phyloP scores from a whole-genome alignment of 2,888 invertebrate species.

The Meteorus cinctellus region DNA sequence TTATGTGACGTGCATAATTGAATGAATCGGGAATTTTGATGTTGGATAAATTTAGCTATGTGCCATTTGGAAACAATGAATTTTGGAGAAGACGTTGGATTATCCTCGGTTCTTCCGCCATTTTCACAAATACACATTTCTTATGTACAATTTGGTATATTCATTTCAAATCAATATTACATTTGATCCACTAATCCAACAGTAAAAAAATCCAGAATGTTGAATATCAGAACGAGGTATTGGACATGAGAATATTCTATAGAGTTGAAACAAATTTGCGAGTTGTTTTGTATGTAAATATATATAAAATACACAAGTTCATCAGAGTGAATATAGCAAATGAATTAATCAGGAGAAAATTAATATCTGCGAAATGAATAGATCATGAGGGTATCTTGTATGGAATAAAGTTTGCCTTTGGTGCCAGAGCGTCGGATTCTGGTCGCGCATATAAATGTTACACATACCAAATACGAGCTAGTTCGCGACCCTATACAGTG shows the following conservation, averaged over 20 bases:
- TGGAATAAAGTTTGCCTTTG: conserved; percentile 11
- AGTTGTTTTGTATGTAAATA: neutral
- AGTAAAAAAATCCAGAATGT: too few relatives aligned
- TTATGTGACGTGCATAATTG: too few relatives aligned
- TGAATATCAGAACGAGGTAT: neutral
- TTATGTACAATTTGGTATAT: too few relatives aligned
- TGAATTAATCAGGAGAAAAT: conserved; percentile 18
- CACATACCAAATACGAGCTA: neutral
- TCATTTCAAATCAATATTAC: too few relatives aligned
- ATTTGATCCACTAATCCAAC: too few relatives aligned
- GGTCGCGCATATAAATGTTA: conserved; percentile 18
- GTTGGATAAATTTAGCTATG: too few relatives aligned
- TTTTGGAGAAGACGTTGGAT: too few relatives aligned
- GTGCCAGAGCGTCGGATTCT: neutral
- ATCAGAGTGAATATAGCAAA: conserved; percentile 7
- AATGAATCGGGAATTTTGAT: too few relatives aligned
- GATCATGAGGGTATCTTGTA: conserved; percentile 27
- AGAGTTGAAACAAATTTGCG: neutral
- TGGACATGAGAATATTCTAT: neutral
- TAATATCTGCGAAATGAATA: neutral
- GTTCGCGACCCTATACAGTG: neutral
- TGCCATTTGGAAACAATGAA: too few relatives aligned
- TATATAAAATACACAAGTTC: neutral
- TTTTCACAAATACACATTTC: too few relatives aligned
- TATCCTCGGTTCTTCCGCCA: too few relatives aligned